These are phyloP conservation scores for Orthonevra nobilis DNA, from an alignment of 2,888 invertebrate genomes.

Conservation along the genomic window DNA sequence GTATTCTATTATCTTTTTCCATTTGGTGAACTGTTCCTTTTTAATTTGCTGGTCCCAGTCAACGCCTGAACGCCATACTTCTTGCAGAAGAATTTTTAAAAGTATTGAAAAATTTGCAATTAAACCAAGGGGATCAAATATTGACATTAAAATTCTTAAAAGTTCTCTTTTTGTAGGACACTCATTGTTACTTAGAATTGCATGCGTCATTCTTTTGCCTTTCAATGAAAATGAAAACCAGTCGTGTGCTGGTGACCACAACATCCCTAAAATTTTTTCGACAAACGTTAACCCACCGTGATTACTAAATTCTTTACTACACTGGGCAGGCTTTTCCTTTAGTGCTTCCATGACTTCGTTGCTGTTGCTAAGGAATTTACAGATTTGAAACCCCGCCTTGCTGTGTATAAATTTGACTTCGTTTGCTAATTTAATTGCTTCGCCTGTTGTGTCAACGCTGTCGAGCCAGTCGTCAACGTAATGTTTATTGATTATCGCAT, in stretches of 20 bases:
- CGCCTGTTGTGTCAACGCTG: conserved; percentile 61
- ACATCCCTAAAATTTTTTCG: conserved; percentile 59
- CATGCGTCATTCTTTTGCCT: conserved; percentile 5
- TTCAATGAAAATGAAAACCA: conserved; percentile 51
- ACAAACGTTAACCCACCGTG: background rate
- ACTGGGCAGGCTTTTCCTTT: too few relatives aligned
- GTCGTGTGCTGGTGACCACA: conserved; percentile 67
- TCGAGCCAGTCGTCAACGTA: conserved; percentile 73
- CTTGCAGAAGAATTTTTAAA: conserved; percentile 28
- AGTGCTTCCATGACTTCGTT: too few relatives aligned
- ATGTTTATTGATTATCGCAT: conserved; percentile 68
- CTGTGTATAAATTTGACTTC: conserved; percentile 21
- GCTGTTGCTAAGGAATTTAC: conserved; percentile 49
- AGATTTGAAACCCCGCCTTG: conserved; percentile 35
- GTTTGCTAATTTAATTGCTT: conserved; percentile 35
- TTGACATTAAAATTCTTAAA: conserved; percentile 71
- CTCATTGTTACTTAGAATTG: conserved; percentile 15
- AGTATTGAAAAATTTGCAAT: conserved; percentile 69
- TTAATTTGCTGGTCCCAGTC: conserved; percentile 16
- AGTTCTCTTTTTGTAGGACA: conserved; percentile 70
- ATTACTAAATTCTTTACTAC: too few relatives aligned
- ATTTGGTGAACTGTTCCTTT: background rate
- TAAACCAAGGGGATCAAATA: too few relatives aligned
- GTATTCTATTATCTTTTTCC: background rate
- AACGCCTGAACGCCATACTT: conserved; percentile 7